Percentiles rank a stretch among this genome's conserved stretches.
phyloP scores from a whole-genome alignment of 2,797 vertebrate genomes.

The Natrix natrix region DNA sequence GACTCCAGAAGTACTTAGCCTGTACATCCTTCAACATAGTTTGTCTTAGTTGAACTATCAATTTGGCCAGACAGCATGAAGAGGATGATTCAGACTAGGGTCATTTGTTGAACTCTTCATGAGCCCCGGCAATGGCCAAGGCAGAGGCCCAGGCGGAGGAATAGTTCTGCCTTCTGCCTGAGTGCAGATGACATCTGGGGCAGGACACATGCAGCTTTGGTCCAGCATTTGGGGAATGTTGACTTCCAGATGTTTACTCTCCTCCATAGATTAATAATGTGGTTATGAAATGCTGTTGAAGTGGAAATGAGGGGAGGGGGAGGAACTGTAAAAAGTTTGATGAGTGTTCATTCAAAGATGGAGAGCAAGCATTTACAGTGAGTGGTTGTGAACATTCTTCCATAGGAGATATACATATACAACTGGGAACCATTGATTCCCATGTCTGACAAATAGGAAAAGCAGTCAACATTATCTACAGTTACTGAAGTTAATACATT shows the following conservation, averaged over 20 bases:
- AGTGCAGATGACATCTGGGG: slow-evolving; percentile 41
- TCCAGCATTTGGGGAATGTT: slow-evolving; percentile 49
- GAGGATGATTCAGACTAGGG: slow-evolving; percentile 47
- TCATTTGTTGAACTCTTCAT: slow-evolving; percentile 51
- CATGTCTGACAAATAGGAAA: background rate
- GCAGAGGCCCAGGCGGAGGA: slow-evolving; percentile 38
- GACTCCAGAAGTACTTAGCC: background rate
- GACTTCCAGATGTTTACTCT: slow-evolving; percentile 62
- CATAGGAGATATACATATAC: background rate
- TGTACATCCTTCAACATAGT: background rate
- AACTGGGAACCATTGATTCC: slow-evolving; percentile 13
- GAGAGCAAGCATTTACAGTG: slow-evolving; percentile 18
- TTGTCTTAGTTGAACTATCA: background rate
- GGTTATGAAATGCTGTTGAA: slow-evolving; percentile 51
- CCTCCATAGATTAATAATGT: slow-evolving; percentile 51
- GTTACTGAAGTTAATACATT: background rate
- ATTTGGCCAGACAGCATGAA: slow-evolving; percentile 30
- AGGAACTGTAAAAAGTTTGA: background rate
- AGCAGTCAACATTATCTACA: slow-evolving; percentile 14
- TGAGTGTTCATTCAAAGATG: background rate
- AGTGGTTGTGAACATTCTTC: slow-evolving; percentile 3
- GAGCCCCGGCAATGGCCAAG: slow-evolving; percentile 39
- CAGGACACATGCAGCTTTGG: slow-evolving; percentile 57
- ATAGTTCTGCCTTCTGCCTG: slow-evolving; percentile 45
- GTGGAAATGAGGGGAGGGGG: slow-evolving; percentile 32